Conservation (phyloP, 2,888 invertebrate genomes). For the Epirrita christyi region DNA sequence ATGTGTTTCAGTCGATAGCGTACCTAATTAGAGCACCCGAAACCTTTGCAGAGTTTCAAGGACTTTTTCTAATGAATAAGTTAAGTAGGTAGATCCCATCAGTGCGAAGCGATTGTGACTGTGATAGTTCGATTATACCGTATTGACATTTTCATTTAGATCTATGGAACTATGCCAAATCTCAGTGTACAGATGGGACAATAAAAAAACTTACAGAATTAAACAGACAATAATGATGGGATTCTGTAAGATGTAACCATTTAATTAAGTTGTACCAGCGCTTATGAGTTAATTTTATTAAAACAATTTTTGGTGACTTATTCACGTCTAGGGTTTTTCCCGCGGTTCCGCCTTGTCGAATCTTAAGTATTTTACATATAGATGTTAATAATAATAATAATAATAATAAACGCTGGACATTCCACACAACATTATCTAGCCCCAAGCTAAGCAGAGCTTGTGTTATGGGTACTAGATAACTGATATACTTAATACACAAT, state of each 20-base stretch:
- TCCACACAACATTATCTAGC: too few relatives aligned
- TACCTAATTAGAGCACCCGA: not conserved
- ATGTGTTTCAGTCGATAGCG: conserved; percentile 2
- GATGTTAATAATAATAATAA: too few relatives aligned
- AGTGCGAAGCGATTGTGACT: conserved; percentile 54
- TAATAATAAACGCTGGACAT: too few relatives aligned
- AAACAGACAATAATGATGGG: conserved; percentile 63
- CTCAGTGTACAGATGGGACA: conserved; percentile 67
- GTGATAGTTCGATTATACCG: conserved; percentile 65
- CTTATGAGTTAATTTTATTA: conserved; percentile 4
- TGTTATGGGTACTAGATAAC: too few relatives aligned
- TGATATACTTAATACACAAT: too few relatives aligned
- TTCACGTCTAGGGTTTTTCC: not conserved
- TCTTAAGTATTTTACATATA: too few relatives aligned
- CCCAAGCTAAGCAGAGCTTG: too few relatives aligned
- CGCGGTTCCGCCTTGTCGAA: not conserved
- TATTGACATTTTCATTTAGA: conserved; percentile 73
- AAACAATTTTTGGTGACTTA: not conserved
- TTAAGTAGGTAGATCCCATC: conserved; percentile 31
- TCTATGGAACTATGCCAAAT: conserved; percentile 68
- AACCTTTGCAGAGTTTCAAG: not conserved
- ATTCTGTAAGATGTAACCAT: conserved; percentile 59
- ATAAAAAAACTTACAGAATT: conserved; percentile 71
- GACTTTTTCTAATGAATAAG: not conserved
- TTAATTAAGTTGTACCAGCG: conserved; percentile 34